Conservation (phyloP, 2,113 vertebrate genomes). For the Colius striatus region DNA sequence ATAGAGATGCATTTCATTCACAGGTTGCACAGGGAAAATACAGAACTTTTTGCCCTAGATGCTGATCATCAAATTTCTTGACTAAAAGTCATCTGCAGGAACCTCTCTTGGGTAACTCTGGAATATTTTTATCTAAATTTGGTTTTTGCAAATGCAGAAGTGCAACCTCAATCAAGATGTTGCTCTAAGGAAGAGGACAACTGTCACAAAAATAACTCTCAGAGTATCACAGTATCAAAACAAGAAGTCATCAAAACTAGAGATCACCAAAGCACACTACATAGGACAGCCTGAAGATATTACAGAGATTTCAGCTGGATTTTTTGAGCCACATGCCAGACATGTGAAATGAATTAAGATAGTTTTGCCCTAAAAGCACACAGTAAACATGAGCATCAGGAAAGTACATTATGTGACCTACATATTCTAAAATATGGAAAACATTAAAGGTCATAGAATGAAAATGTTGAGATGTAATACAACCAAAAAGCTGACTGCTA, state of each 20-base stretch:
- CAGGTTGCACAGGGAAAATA: background rate
- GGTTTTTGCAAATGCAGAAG: rapidly evolving
- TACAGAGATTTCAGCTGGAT: background rate
- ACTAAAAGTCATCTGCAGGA: background rate
- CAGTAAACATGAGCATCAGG: background rate
- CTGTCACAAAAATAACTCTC: background rate
- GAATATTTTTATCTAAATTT: background rate
- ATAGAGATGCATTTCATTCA: background rate
- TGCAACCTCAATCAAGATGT: background rate
- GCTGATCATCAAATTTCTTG: background rate
- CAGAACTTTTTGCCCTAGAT: background rate
- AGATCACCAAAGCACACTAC: background rate
- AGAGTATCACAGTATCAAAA: background rate
- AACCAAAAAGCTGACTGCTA: background rate
- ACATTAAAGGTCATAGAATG: background rate
- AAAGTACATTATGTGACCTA: background rate
- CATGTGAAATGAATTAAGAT: background rate
- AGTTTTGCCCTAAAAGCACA: background rate
- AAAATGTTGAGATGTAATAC: background rate
- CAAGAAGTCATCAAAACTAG: background rate
- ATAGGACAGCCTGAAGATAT: background rate
- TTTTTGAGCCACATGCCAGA: background rate
- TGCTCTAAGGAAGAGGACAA: background rate
- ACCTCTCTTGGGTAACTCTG: background rate
- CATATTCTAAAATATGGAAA: background rate